Evolutionary conservation across 1,140 invertebrate genomes (phyloP).

Genomic region (Nebria ingens): DNA sequence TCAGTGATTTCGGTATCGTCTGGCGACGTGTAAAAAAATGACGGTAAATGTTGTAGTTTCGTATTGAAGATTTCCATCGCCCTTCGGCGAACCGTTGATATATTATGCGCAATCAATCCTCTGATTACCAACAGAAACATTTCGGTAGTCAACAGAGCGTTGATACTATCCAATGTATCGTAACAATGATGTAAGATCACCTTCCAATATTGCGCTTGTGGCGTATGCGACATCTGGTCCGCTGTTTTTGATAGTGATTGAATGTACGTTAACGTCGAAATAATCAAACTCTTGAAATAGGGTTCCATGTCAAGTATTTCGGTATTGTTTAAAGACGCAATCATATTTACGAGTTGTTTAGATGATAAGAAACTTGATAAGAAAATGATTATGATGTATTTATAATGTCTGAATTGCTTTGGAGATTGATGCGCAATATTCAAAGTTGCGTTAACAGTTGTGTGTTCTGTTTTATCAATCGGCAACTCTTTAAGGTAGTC

Average conservation of each 20-base stretch:
- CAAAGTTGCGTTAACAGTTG: constrained; percentile 46
- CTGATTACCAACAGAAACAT: constrained; percentile 68
- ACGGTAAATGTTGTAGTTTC: constrained; percentile 58
- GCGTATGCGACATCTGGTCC: constrained; percentile 40
- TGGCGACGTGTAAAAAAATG: constrained; percentile 44
- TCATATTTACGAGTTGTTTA: constrained; percentile 54
- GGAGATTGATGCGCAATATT: constrained; percentile 51
- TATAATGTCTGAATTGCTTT: constrained; percentile 72
- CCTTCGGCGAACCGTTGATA: constrained; percentile 61
- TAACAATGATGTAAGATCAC: constrained; percentile 64
- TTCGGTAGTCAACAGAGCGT: constrained; percentile 61
- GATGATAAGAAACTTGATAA: constrained; percentile 55
- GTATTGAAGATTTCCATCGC: constrained; percentile 73
- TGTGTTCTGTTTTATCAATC: constrained; percentile 44
- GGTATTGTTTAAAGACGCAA: constrained; percentile 37
- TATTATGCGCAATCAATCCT: constrained; percentile 55
- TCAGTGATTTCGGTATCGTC: constrained; percentile 24
- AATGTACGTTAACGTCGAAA: constrained; percentile 55
- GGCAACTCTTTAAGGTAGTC: constrained; percentile 56
- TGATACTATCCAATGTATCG: constrained; percentile 65
- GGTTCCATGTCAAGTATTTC: constrained; percentile 40
- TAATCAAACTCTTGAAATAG: constrained; percentile 54
- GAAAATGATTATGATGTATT: constrained; percentile 63
- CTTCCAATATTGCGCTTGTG: constrained; percentile 67
- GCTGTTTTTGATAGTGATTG: constrained; percentile 48